Conservation (phyloP, 2,888 invertebrate species). For the Aquatica leii region DNA sequence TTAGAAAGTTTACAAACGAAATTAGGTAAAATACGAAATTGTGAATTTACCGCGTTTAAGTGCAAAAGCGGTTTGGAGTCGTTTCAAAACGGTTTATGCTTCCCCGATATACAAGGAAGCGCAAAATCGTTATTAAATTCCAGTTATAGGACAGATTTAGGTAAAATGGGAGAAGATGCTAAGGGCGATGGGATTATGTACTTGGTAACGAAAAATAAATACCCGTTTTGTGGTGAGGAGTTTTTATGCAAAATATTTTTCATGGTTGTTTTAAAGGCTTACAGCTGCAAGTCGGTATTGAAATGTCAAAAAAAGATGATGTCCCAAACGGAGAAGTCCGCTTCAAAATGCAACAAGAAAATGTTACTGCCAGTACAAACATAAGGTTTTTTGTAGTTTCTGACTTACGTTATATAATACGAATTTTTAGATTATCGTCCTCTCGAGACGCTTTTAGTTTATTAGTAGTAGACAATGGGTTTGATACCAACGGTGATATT, state of each 20-base stretch:
- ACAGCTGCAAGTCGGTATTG: not conserved
- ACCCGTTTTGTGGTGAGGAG: conserved; percentile 65
- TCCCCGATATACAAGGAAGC: conserved; percentile 58
- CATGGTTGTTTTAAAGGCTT: not conserved
- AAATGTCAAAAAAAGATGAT: not conserved
- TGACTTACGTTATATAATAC: too few relatives aligned
- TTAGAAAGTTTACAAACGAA: conserved; percentile 62
- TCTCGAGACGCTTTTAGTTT: not conserved
- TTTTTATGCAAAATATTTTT: not conserved
- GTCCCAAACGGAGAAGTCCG: not conserved
- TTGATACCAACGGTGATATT: not conserved
- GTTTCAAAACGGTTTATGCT: conserved; percentile 65
- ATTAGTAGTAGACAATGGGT: not conserved
- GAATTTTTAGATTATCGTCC: too few relatives aligned
- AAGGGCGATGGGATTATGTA: conserved; percentile 65
- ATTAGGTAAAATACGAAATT: conserved; percentile 47
- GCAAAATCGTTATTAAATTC: conserved; percentile 50
- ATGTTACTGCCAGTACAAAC: not conserved
- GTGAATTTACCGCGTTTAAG: conserved; percentile 65
- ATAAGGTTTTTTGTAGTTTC: not conserved
- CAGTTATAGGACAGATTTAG: conserved; percentile 51
- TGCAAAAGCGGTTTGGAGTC: conserved; percentile 63
- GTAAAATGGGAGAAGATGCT: conserved; percentile 57
- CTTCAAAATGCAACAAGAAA: not conserved
- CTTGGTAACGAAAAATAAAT: conserved; percentile 62